Conservation (phyloP, 2,113 vertebrate species). For the Ptyas mucosa region DNA sequence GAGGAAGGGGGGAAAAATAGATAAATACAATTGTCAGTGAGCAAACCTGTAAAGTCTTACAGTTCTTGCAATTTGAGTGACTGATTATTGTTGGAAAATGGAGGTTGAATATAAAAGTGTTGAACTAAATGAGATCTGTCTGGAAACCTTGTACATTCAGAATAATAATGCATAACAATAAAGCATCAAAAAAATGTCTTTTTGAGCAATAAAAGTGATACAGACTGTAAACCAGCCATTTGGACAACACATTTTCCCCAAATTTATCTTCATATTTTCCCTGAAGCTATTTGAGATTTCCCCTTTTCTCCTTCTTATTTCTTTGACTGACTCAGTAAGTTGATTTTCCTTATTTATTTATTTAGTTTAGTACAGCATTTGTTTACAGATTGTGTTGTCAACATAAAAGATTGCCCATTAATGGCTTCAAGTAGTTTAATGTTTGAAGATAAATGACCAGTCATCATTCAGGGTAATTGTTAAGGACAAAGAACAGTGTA, state of each 20-base stretch:
- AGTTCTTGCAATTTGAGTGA: neutral
- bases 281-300: neutral
- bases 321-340: neutral
- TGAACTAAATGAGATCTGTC: neutral
- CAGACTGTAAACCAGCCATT: neutral
- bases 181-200: neutral
- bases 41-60: neutral
- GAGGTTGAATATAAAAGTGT: neutral
- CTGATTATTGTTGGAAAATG: neutral
- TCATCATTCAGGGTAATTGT: neutral
- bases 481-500: neutral
- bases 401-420: neutral
- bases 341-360: neutral
- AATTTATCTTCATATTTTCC: neutral
- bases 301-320: neutral
- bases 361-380: neutral
- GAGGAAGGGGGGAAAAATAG: neutral
- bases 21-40: neutral
- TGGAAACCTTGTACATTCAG: neutral
- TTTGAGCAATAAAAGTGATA: neutral
- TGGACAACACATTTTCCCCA: neutral
- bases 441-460: neutral
- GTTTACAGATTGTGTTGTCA: conserved; percentile 11
- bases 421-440: neutral
- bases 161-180: neutral